Base-by-base conservation (phyloP, 2,797 vertebrate genomes). In the Mus spretus region DNA sequence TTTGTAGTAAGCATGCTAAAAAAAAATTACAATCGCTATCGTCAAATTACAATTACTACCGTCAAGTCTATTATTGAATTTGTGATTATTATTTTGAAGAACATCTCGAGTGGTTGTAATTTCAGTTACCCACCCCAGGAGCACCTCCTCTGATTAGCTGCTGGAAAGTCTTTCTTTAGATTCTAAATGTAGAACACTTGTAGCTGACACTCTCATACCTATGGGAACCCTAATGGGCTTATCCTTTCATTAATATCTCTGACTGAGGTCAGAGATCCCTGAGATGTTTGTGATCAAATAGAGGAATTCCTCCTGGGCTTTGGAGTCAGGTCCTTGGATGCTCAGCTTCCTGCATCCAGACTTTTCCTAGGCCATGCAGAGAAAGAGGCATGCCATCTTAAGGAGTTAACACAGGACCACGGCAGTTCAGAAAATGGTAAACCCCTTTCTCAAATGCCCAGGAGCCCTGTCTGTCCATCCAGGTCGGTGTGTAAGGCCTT, bases 1-100 rank as follows among this genome's bases (percentile, higher is more conserved):
- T 96, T 72, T 37, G 5, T 55, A 74, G 83, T 26, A 84, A 95
- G 59, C 7, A 24, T 37, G 91, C 34, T 53, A 55, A 93, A 92
- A 88, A n/a, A 61, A 94, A 92, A 88, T 17, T 77, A 59, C 19
- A 85, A 65, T 86, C 61, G 55, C 63, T 91, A n/a, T 87, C 79
- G 89, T 50, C 63, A 83, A 83, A 91, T 17, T 77, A 59, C 19
- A 85, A 65, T 86, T 67, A 47, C 63, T 91, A 40, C 87, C 79
- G 88, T 53, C 70, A 84, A 67, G 94, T 70, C 81, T 65, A 81
- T 96, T 89, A 97, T 47, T 95, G 83, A 92, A 96, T 95, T 94
- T 95, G 90, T 89, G 88, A 91, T 96, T 94, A 90, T 89, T 95
- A 77, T 82, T 96, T 92, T 91, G 82, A 67, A 94, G 90, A 96